Percentiles rank a stretch among this genome's conserved stretches.
phyloP scores from a whole-genome alignment of 2,797 vertebrate species.

The Vireo griseus region DNA sequence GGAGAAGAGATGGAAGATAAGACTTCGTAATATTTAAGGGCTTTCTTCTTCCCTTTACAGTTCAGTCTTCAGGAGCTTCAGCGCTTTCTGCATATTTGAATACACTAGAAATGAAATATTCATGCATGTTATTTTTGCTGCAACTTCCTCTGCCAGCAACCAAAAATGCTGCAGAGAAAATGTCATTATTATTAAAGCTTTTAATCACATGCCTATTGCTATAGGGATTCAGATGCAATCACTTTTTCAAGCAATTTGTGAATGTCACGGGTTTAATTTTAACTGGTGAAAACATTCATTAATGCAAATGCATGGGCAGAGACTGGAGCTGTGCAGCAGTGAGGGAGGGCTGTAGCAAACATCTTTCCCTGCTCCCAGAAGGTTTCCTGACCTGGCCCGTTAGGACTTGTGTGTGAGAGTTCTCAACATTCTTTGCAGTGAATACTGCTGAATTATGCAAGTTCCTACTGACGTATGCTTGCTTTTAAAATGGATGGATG shows the following conservation, averaged over 20 bases:
- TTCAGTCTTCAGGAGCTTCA: slow-evolving; percentile 90
- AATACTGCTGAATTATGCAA: neutral
- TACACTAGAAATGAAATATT: slow-evolving; percentile 67
- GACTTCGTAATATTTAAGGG: neutral
- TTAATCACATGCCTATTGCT: neutral
- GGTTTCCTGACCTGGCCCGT: neutral
- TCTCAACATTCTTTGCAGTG: neutral
- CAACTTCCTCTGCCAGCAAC: neutral
- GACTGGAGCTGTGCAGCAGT: neutral
- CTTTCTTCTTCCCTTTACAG: slow-evolving; percentile 72
- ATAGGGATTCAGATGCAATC: neutral
- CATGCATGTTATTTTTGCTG: slow-evolving; percentile 34
- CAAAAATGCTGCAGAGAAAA: neutral
- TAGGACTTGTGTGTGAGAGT: neutral
- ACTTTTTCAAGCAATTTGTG: neutral
- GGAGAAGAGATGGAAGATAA: neutral
- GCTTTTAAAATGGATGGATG: neutral
- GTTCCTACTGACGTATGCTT: neutral
- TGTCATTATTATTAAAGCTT: neutral
- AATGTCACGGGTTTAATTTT: neutral
- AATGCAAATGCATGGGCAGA: accelerated
- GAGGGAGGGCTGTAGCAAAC: neutral
- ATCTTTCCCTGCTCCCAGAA: neutral
- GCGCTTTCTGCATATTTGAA: slow-evolving; percentile 88
- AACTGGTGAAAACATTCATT: neutral